Conservation (phyloP, 1,140 invertebrate genomes). For the Drosophila fuyamai region DNA sequence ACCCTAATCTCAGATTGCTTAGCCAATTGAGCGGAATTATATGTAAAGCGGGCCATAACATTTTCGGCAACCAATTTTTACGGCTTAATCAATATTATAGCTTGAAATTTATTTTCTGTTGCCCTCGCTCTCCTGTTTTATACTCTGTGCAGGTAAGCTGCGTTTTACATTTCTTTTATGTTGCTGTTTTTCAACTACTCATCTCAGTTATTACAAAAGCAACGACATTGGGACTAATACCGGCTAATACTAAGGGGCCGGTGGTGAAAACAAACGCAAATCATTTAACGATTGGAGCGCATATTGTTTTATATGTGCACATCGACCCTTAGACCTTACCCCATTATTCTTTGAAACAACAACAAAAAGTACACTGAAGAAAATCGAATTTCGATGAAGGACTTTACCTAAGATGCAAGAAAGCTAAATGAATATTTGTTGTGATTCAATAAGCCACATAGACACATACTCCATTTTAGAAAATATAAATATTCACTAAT, state of each 20-base stretch:
- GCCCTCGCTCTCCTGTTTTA: slow-evolving; percentile 48
- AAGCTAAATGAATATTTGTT: too few relatives aligned
- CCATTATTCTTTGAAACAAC: not conserved
- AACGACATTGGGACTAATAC: slow-evolving; percentile 52
- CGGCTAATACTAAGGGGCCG: slow-evolving; percentile 50
- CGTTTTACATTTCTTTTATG: slow-evolving; percentile 67
- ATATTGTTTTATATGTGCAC: slow-evolving; percentile 78
- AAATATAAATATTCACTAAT: too few relatives aligned
- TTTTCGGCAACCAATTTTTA: slow-evolving; percentile 62
- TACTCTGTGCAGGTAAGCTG: slow-evolving; percentile 73
- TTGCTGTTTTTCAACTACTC: slow-evolving; percentile 42
- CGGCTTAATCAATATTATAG: slow-evolving; percentile 78
- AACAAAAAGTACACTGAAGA: slow-evolving; percentile 16
- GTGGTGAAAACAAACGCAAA: slow-evolving; percentile 67
- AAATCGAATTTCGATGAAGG: not conserved
- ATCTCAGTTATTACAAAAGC: slow-evolving; percentile 18
- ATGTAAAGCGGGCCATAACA: slow-evolving; percentile 30
- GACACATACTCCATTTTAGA: too few relatives aligned
- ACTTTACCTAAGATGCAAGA: not conserved
- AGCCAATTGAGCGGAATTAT: slow-evolving; percentile 57
- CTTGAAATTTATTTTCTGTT: slow-evolving; percentile 53
- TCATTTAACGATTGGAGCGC: slow-evolving; percentile 76
- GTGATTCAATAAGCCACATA: too few relatives aligned
- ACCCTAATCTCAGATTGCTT: slow-evolving; percentile 21
- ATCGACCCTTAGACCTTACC: not conserved